Base-by-base conservation (phyloP, 2,113 vertebrate species). In the Beaufortia kweichowensis region DNA sequence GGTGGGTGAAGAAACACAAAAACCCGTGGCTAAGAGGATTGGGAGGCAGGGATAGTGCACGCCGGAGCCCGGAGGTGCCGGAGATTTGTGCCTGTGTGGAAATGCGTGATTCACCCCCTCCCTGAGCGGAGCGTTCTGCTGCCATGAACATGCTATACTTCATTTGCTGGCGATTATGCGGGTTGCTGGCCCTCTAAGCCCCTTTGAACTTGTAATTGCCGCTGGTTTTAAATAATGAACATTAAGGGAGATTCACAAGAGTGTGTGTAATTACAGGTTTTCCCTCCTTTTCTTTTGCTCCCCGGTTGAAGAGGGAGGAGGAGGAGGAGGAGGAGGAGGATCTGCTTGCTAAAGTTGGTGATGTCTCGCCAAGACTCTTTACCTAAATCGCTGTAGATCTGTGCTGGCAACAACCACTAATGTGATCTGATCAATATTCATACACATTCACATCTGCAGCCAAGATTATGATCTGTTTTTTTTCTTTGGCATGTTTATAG, bases 191-290 rank as follows among this genome's bases (percentile, higher is more conserved):
- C 95, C 95, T 76, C 94, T 94, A 96, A 96, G 95, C 95, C 94
- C 93, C 94, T 98, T 96, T 98, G 95, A 98, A 97, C 96, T 97
- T 95, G 95, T 96, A 97, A 98, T 97, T 98, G 95, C 94, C 93
- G 94, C 94, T 94, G 93, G 95, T 96, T 97, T 96, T 93, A 84
- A 96, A 95, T 97, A 95, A 97, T 97, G 96, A 96, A 97, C 95
- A 96, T 96, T 96, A 95, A 95, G 76, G 64, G 85, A 89, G 92
- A 93, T 94, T 95, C 93, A 94, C 92, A 95, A 96, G 95, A 91
- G 93, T 95, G 94, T 94, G 90, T 92, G 94, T 96, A 95, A 96
- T 96, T 95, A 94, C 92, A 89, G 82, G 86, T 90, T 84, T 88
- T 85, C 90, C 86, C 88, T 81, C 62, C 81, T 89, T 90, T 83